phyloP scores from a whole-genome alignment of 2,888 invertebrate genomes.

The Amblyjoppa fuscipennis region DNA sequence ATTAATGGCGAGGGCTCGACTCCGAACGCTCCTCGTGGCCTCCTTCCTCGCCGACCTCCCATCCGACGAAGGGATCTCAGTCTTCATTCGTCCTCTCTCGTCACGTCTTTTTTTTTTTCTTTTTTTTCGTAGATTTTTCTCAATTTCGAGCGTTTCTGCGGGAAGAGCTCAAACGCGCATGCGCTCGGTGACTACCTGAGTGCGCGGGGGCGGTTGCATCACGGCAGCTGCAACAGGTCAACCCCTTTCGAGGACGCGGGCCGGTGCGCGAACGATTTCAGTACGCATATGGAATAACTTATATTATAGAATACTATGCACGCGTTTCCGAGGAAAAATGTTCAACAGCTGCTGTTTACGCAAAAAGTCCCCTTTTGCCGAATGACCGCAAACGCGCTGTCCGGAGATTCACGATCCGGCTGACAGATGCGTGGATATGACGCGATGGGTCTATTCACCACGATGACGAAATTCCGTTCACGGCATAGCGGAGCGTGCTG shows the following conservation, averaged over 20 bases:
- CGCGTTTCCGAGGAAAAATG: conserved; percentile 65
- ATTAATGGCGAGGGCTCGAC: conserved; percentile 60
- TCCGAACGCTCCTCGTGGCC: conserved; percentile 31
- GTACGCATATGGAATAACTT: conserved; percentile 41
- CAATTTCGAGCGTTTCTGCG: not conserved
- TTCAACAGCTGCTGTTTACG: conserved; percentile 78
- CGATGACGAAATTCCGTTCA: conserved; percentile 54
- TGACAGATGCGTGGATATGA: conserved; percentile 61
- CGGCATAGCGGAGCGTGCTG: not conserved
- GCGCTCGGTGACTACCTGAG: conserved; percentile 46
- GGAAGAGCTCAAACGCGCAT: not conserved
- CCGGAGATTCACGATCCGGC: conserved; percentile 32
- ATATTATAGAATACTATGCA: conserved; percentile 41
- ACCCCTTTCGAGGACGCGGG: conserved; percentile 69
- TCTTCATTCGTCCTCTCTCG: conserved; percentile 10
- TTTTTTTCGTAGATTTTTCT: not conserved
- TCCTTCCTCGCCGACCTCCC: conserved; percentile 32
- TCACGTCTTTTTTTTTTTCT: conserved; percentile 3
- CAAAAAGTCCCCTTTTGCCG: conserved; percentile 71
- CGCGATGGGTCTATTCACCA: conserved; percentile 5
- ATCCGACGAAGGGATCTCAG: conserved; percentile 16
- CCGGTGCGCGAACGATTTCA: conserved; percentile 42
- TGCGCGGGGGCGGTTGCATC: conserved; percentile 68
- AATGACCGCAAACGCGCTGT: conserved; percentile 50
- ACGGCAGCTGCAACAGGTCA: conserved; percentile 77